These are phyloP conservation scores for Drosophila eohydei DNA, from an alignment of 2,888 invertebrate genomes.

Conservation along the genomic window DNA sequence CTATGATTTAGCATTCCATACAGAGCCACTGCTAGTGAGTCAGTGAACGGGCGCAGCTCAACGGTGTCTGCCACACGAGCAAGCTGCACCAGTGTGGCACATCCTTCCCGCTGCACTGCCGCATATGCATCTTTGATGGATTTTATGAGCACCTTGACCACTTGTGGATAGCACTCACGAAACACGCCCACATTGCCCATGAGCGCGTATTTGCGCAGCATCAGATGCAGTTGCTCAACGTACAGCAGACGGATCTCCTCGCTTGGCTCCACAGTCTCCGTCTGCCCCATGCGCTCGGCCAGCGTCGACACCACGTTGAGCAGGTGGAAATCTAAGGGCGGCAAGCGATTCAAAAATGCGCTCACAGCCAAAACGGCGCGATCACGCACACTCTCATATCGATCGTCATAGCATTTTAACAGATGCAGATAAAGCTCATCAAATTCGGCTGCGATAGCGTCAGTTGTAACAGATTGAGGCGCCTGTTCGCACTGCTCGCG, in stretches of 20 bases:
- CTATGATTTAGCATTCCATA: conserved; percentile 91
- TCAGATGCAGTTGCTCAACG: conserved; percentile 88
- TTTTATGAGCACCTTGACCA: conserved; percentile 89
- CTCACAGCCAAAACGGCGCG: conserved; percentile 73
- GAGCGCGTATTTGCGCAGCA: conserved; percentile 88
- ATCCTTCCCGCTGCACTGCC: conserved; percentile 92
- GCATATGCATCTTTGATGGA: conserved; percentile 92
- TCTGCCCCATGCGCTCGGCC: conserved; percentile 90
- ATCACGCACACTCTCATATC: conserved; percentile 83
- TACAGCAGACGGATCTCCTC: conserved; percentile 93
- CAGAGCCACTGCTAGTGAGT: conserved; percentile 90
- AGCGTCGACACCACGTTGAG: conserved; percentile 91
- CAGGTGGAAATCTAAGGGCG: conserved; percentile 90
- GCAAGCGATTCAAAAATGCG: conserved; percentile 85
- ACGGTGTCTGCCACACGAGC: conserved; percentile 85
- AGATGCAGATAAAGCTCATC: conserved; percentile 83
- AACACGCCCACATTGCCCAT: conserved; percentile 85
- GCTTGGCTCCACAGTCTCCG: conserved; percentile 88
- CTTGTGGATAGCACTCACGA: conserved; percentile 86
- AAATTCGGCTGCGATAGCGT: conserved; percentile 62
- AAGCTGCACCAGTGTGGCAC: conserved; percentile 89
- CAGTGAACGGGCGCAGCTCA: conserved; percentile 91
- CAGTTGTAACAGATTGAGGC: conserved; percentile 7
- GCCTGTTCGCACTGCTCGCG: conserved; percentile 37
- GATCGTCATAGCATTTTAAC: conserved; percentile 83